phyloP scores from a whole-genome alignment of 2,113 vertebrate species.

The Nibea albiflora region DNA sequence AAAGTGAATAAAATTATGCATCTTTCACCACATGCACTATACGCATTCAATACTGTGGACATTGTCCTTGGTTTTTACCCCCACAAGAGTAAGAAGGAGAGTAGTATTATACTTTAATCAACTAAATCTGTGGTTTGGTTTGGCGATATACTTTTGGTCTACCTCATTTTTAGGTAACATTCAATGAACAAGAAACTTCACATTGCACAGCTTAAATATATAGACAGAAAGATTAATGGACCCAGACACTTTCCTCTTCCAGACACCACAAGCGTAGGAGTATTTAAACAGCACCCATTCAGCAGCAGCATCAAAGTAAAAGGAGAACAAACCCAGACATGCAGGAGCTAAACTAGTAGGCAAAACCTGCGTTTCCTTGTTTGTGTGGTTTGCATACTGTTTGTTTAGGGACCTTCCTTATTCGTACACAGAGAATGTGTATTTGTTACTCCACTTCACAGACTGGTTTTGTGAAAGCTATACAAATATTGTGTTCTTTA shows the following conservation, averaged over 20 bases:
- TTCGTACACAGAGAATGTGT: background rate
- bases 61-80: background rate
- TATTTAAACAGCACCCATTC: background rate
- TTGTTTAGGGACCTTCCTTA: slow-evolving; percentile 47
- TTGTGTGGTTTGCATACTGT: slow-evolving; percentile 52
- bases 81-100: background rate
- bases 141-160: too few species aligned
- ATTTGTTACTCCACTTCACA: background rate
- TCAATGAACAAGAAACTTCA: background rate
- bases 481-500: background rate
- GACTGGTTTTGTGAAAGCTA: slow-evolving; percentile 34
- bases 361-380: slow-evolving; percentile 45
- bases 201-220: background rate
- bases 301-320: slow-evolving; percentile 14
- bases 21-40: background rate
- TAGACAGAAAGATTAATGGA: background rate
- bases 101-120: background rate
- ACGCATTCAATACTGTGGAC: background rate
- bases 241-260: too few species aligned
- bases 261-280: background rate
- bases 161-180: background rate
- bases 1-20: background rate
- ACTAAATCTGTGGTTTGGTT: background rate
- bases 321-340: slow-evolving; percentile 29
- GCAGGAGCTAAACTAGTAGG: slow-evolving; percentile 3